Percentiles rank a stretch among this genome's conserved stretches.
These are phyloP conservation scores for Rattus norvegicus DNA, from an alignment of 2,113 vertebrate genomes.

Conservation along the genomic window DNA sequence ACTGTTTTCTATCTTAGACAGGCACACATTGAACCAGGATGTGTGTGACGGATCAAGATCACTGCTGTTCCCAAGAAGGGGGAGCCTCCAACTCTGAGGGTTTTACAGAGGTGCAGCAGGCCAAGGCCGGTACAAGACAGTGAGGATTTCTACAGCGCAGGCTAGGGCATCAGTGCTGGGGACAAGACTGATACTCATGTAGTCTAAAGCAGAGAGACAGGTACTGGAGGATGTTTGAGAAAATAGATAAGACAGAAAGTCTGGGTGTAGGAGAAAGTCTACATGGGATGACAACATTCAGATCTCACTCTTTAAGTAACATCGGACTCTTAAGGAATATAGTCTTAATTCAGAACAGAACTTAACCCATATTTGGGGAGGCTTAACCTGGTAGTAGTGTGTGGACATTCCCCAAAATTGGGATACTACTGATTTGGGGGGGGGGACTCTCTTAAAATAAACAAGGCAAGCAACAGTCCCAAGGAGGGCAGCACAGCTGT, in stretches of 20 bases:
- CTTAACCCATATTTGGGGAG: background rate
- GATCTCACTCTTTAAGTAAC: background rate
- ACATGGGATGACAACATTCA: background rate
- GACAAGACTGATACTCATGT: background rate
- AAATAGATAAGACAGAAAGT: constrained; percentile 30
- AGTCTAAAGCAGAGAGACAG: background rate
- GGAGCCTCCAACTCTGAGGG: background rate
- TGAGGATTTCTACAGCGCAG: background rate
- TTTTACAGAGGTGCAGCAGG: background rate
- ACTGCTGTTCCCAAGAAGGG: background rate
- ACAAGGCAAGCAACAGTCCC: background rate
- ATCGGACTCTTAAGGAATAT: background rate
- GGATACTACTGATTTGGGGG: background rate
- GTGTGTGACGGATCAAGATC: background rate
- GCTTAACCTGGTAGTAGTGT: background rate
- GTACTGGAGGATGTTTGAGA: background rate
- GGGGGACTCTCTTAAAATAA: background rate
- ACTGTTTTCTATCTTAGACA: background rate
- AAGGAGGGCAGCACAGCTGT: background rate
- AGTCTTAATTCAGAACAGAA: background rate
- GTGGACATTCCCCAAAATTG: background rate
- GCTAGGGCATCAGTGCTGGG: background rate
- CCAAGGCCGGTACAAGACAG: background rate
- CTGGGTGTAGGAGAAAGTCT: background rate
- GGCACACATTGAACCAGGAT: background rate